Percentiles rank a stretch among this genome's conserved stretches.
Conservation (phyloP, 2,113 vertebrate species). For the Macrotus californicus region DNA sequence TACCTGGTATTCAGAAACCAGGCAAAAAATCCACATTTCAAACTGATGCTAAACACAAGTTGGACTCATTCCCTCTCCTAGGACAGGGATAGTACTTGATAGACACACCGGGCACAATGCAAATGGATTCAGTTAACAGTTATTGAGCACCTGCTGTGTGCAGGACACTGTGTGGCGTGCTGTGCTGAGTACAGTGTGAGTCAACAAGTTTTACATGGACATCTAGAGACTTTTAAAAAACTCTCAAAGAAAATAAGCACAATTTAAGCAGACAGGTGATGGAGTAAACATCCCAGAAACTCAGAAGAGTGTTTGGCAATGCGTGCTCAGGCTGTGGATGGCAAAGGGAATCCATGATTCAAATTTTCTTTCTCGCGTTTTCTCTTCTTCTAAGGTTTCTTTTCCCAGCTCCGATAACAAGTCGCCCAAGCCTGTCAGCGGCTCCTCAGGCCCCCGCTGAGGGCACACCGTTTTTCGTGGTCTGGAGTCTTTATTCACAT, state of each 20-base stretch:
- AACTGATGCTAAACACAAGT: not conserved
- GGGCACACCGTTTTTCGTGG: not conserved
- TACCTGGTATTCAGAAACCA: not conserved
- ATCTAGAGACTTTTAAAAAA: not conserved
- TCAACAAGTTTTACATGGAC: not conserved
- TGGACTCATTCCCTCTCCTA: not conserved
- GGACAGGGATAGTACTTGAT: not conserved
- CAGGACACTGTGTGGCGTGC: not conserved
- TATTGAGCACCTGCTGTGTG: not conserved
- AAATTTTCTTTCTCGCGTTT: not conserved
- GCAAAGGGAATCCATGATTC: not conserved
- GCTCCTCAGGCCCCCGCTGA: not conserved
- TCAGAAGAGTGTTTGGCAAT: not conserved
- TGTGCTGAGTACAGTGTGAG: too few relatives aligned
- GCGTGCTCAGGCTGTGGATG: not conserved
- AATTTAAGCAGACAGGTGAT: not conserved
- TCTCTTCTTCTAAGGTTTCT: not conserved
- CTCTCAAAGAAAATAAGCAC: not conserved
- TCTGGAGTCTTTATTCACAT: not conserved
- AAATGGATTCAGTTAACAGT: not conserved
- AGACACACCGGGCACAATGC: not conserved
- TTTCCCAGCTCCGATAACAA: not conserved
- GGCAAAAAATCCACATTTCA: slow-evolving; percentile 25
- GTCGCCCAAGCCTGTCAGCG: not conserved
- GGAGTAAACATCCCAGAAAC: not conserved